Percentiles rank a stretch among this genome's conserved stretches.
Conservation (phyloP, 2,888 invertebrate genomes). For the Agapostemon virescens region DNA sequence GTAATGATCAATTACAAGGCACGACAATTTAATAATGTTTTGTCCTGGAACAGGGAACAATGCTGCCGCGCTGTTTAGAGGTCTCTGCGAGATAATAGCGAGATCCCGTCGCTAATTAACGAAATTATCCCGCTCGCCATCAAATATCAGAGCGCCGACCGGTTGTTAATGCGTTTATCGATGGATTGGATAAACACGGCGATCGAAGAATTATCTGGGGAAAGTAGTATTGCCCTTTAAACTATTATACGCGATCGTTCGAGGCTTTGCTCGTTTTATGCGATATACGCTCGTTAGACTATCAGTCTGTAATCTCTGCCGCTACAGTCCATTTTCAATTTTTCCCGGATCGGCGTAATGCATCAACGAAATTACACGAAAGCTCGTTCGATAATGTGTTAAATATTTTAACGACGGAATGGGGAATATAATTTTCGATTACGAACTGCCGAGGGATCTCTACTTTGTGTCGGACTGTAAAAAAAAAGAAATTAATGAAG, state of each 20-base stretch:
- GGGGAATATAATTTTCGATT: not conserved
- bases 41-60: conserved; percentile 10
- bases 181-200: conserved; percentile 15
- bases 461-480: not conserved
- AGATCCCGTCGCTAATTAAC: conserved; percentile 35
- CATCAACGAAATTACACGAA: not conserved
- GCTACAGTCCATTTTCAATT: not conserved
- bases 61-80: conserved; percentile 2
- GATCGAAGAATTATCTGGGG: conserved; percentile 9
- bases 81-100: conserved; percentile 33
- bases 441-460: not conserved
- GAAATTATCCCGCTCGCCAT: conserved; percentile 27
- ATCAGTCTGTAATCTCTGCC: not conserved
- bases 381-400: not conserved
- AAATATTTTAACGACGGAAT: not conserved
- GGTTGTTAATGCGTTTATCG: conserved; percentile 22
- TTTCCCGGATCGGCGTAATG: not conserved
- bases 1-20: conserved; percentile 23
- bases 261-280: not conserved
- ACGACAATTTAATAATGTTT: conserved; percentile 41
- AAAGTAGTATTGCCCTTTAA: not conserved
- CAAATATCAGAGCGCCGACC: conserved; percentile 6
- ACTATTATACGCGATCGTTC: not conserved
- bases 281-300: not conserved
- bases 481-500: not conserved